Evolutionary conservation across 2,797 vertebrate species (phyloP).

Genomic region (Micromesistius poutassou): DNA sequence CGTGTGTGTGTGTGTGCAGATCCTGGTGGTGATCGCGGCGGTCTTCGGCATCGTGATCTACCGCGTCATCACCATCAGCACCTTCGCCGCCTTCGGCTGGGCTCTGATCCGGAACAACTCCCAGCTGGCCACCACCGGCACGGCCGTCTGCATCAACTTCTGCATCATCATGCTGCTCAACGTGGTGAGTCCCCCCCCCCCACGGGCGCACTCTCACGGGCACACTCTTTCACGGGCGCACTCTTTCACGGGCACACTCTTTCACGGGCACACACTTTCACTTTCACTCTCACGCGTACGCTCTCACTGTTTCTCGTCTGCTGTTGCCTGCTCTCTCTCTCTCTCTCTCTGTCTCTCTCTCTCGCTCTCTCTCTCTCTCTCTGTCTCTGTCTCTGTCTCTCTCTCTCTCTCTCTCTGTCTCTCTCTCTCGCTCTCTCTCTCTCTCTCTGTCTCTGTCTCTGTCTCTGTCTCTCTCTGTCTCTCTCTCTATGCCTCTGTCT

Average conservation of each 20-base stretch:
- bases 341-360: no score
- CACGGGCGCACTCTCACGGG: not conserved
- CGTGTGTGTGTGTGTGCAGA: conserved; percentile 60
- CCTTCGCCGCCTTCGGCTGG: conserved; percentile 92
- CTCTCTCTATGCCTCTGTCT: no score
- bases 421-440: no score
- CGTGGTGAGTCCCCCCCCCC: conserved; percentile 75
- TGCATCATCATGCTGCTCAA: conserved; percentile 94
- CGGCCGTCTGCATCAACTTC: conserved; percentile 94
- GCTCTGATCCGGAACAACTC: conserved; percentile 93
- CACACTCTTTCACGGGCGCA: not conserved
- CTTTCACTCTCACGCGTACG: no score
- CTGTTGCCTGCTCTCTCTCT: no score
- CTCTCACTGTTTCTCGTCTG: no score
- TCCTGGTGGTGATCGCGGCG: conserved; percentile 90
- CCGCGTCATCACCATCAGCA: conserved; percentile 92
- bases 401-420: no score
- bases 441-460: no score
- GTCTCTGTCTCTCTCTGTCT: no score
- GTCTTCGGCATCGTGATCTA: conserved; percentile 94
- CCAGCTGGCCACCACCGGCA: conserved; percentile 91
- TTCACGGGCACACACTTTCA: no score
- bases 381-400: no score
- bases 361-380: no score
- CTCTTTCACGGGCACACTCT: not conserved